phyloP scores from a whole-genome alignment of 2,113 vertebrate genomes.

The Euleptes europaea region DNA sequence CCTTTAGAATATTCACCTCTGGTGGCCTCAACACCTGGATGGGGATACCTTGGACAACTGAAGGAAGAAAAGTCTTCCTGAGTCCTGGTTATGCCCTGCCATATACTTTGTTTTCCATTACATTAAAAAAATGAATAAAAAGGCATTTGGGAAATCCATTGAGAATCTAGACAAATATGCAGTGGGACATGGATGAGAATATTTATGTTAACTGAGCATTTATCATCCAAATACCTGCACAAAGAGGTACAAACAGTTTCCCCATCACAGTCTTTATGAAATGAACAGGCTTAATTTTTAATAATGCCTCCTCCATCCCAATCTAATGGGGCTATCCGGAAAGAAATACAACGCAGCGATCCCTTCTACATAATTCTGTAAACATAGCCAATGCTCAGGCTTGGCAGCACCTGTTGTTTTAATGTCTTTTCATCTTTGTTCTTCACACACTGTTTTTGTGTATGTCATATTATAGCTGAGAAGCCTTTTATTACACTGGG shows the following conservation, averaged over 20 bases:
- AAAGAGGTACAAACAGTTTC: neutral
- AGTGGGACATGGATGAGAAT: neutral
- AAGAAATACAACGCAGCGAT: slow-evolving; percentile 26
- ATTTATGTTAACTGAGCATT: neutral
- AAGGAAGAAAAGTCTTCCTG: neutral
- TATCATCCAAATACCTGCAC: neutral
- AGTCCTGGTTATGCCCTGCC: neutral
- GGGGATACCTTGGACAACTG: neutral
- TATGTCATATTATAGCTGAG: slow-evolving; percentile 38
- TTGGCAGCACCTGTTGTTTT: slow-evolving; percentile 32
- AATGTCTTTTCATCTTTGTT: slow-evolving; percentile 46
- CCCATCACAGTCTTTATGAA: neutral
- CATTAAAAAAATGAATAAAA: neutral
- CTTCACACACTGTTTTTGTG: slow-evolving; percentile 5
- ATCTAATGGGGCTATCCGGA: neutral
- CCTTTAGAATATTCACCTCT: neutral
- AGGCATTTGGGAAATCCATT: neutral
- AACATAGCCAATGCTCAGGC: slow-evolving; percentile 11
- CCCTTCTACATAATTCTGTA: slow-evolving; percentile 30
- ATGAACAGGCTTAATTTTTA: neutral
- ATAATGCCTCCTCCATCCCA: neutral
- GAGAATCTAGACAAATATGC: neutral
- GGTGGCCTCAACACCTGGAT: neutral
- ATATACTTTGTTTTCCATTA: neutral
- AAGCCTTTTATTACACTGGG: slow-evolving; percentile 13